These are phyloP conservation scores for Catostomus latipinnis DNA, from an alignment of 2,797 vertebrate species.

Conservation along the genomic window DNA sequence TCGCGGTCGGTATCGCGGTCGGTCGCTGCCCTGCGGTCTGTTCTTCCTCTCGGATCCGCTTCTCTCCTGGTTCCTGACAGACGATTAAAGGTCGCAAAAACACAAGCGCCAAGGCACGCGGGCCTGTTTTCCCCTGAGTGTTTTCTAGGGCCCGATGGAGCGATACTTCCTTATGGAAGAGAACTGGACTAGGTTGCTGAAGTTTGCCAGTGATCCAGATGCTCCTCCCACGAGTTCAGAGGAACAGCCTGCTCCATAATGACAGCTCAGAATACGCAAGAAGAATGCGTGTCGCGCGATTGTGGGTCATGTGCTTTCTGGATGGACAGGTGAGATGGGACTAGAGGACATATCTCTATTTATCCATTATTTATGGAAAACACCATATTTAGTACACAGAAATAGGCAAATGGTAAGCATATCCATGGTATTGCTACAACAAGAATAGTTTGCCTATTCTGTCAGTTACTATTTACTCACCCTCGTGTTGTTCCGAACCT, in stretches of 20 bases:
- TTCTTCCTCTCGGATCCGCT: slow-evolving; percentile 36
- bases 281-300: slow-evolving; percentile 19
- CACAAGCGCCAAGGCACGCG: background rate
- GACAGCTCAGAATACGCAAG: slow-evolving; percentile 15
- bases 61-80: slow-evolving; percentile 22
- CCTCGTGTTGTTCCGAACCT: no score
- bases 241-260: slow-evolving; percentile 3
- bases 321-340: slow-evolving; percentile 29
- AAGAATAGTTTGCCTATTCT: no score
- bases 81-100: slow-evolving; percentile 16
- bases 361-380: no score
- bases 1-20: slow-evolving; percentile 15
- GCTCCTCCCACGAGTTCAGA: slow-evolving; percentile 34
- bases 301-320: slow-evolving; percentile 13
- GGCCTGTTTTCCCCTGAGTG: background rate
- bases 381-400: no score
- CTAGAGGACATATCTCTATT: background rate
- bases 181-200: slow-evolving; percentile 1
- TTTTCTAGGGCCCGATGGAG: background rate
- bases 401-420: no score
- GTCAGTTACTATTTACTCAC: no score
- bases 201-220: slow-evolving; percentile 8
- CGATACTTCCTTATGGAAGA: background rate
- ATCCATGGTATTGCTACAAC: no score
- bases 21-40: slow-evolving; percentile 21